Percentiles rank a stretch among this genome's conserved stretches.
Evolutionary conservation across 2,888 invertebrate species (phyloP).

Genomic region (Platycheirus albimanus): DNA sequence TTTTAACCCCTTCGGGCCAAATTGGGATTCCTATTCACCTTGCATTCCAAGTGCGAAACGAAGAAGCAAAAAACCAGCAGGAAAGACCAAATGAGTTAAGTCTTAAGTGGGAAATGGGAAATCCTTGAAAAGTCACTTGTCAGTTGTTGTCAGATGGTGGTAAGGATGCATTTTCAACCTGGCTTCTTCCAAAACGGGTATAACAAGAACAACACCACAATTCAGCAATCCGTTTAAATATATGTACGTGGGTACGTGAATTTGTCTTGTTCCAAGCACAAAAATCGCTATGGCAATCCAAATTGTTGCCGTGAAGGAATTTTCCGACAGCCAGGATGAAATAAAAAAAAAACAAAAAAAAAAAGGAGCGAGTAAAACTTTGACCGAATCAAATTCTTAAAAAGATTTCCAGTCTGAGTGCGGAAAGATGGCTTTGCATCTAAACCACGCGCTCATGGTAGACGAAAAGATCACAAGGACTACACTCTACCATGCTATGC

Average conservation of each 20-base stretch:
- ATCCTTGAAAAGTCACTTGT: conserved; percentile 25
- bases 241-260: conserved; percentile 9
- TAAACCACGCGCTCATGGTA: neutral
- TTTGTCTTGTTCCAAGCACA: conserved; percentile 18
- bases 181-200: neutral
- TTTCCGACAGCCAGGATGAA: neutral
- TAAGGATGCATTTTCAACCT: neutral
- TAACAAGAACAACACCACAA: neutral
- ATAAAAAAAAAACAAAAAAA: conserved; percentile 11
- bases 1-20: conserved; percentile 25
- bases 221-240: conserved; percentile 22
- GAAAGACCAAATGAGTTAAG: conserved; percentile 50
- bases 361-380: conserved; percentile 15
- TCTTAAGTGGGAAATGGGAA: conserved; percentile 48
- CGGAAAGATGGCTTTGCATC: conserved; percentile 6
- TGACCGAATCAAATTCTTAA: conserved; percentile 16
- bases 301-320: conserved; percentile 42
- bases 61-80: neutral
- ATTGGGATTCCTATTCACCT: conserved; percentile 47
- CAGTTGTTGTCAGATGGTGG: conserved; percentile 31
- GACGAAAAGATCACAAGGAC: conserved; percentile 16
- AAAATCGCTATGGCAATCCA: conserved; percentile 11
- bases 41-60: conserved; percentile 22
- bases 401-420: conserved; percentile 16
- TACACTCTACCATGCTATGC: neutral